Evolutionary conservation across 1,140 invertebrate species (phyloP).

Genomic region (Pinna nobilis): DNA sequence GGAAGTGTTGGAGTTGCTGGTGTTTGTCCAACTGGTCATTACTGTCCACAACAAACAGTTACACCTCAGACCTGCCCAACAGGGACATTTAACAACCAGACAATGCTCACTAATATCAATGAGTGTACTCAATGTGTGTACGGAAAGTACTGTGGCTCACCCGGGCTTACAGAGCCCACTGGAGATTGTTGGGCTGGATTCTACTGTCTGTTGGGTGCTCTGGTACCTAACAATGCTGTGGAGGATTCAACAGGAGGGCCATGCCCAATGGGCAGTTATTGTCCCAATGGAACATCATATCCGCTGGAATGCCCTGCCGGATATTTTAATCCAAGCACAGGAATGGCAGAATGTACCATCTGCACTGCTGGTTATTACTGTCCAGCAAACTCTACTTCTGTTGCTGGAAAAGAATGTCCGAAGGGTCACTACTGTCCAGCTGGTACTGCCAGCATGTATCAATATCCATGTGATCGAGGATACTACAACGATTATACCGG

Average conservation of each 20-base stretch:
- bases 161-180: slow-evolving; percentile 62
- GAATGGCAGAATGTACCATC: slow-evolving; percentile 51
- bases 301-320: slow-evolving; percentile 69
- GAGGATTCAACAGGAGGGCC: slow-evolving; percentile 64
- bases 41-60: slow-evolving; percentile 53
- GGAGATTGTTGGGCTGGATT: slow-evolving; percentile 68
- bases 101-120: slow-evolving; percentile 43
- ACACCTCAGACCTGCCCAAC: slow-evolving; percentile 60
- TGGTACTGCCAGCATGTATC: slow-evolving; percentile 52
- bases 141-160: slow-evolving; percentile 66
- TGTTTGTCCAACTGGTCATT: slow-evolving; percentile 65
- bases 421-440: slow-evolving; percentile 68
- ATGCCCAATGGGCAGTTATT: slow-evolving; percentile 68
- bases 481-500: slow-evolving; percentile 59
- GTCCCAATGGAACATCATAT: slow-evolving; percentile 68
- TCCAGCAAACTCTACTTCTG: slow-evolving; percentile 67
- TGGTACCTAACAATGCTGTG: slow-evolving; percentile 65
- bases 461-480: slow-evolving; percentile 65
- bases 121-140: slow-evolving; percentile 59
- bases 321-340: slow-evolving; percentile 63
- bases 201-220: slow-evolving; percentile 67
- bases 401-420: slow-evolving; percentile 60
- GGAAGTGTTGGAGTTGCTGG: slow-evolving; percentile 62
- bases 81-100: slow-evolving; percentile 66
- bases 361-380: slow-evolving; percentile 69